Base-by-base conservation (phyloP, 2,113 vertebrate genomes). In the Meriones unguiculatus region DNA sequence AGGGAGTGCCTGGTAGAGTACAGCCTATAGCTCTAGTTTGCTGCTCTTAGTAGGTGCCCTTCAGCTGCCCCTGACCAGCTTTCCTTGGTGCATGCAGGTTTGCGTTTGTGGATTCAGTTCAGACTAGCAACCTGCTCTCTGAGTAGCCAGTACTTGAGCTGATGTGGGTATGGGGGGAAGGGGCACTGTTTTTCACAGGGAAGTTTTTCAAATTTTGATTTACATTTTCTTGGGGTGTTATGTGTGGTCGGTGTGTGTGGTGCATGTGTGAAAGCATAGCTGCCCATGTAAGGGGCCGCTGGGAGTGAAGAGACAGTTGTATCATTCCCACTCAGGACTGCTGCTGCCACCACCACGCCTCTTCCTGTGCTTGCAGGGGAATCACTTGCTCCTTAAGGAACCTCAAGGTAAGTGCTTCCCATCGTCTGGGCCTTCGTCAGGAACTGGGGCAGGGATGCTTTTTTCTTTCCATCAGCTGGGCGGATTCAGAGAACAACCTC, bases 331-430 rank as follows among this genome's bases (percentile, higher is more conserved):
- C 3, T 12, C 20, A 17, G 7, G 50, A 35, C 52, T n/a, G 65
- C 50, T 10, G 15, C 25, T 5, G 0, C 9, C 5, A 64, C 59
- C 4, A 12, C 73, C 18, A 1, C 8, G n/a, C 5, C 1, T 30
- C n/a, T 7, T 50, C 64, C 52, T 17, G 12, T 7, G 10, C 32
- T 11, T 2, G 22, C 20, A n/a, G 28, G 54, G 46, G 30, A 2
- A 17, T 18, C 32, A 7, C 57, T 28, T 15, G 65, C 28, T 14
- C 46, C 30, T 52, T n/a, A 22, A n/a, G 89, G 89, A 78, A 32
- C 32, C 52, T 62, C 9, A 13, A 7, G 54, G 28, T 38, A 15
- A 7, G 7, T 1, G 18, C 54, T 38, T 59, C 11, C 30, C 50
- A 17, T 3, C 15, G 35, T 62, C 73, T 25, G 18, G 4, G 20